Percentiles rank a stretch among this genome's conserved stretches.
Evolutionary conservation across 2,113 vertebrate genomes (phyloP).

Genomic region (Neoarius graeffei): DNA sequence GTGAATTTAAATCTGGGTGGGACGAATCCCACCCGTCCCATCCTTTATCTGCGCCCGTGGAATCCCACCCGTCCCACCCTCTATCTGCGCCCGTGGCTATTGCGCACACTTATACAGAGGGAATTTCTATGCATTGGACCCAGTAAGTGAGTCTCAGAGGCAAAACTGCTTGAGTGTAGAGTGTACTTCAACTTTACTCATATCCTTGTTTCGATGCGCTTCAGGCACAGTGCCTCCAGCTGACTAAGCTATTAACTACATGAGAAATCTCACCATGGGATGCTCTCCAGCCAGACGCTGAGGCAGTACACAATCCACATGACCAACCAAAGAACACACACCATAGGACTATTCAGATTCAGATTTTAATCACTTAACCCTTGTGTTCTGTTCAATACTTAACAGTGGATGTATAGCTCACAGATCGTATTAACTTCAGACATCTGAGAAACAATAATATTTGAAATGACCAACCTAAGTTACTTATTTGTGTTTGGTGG

Average conservation of each 20-base stretch:
- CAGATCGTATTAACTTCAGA: neutral
- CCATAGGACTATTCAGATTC: neutral
- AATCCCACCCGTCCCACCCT: too few species aligned
- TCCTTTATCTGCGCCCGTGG: too few species aligned
- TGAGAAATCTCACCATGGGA: constrained; percentile 35
- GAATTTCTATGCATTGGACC: constrained; percentile 49
- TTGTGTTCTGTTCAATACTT: neutral
- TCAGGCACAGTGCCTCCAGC: constrained; percentile 57
- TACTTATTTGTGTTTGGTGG: neutral
- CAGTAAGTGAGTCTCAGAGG: constrained; percentile 64
- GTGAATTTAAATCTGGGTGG: too few species aligned
- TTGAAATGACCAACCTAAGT: neutral
- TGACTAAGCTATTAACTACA: constrained; percentile 54
- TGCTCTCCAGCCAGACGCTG: neutral
- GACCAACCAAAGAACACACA: neutral
- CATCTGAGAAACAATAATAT: neutral
- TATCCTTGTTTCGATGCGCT: constrained; percentile 46
- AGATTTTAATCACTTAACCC: neutral
- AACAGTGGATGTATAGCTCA: neutral
- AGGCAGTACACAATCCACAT: neutral
- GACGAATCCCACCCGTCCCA: too few species aligned
- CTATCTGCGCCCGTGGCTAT: too few species aligned
- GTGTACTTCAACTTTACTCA: constrained; percentile 68
- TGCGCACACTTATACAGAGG: neutral
- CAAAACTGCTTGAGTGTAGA: constrained; percentile 64